These are phyloP conservation scores for Blastobasis adustella DNA, from an alignment of 2,888 invertebrate genomes.

Conservation along the genomic window DNA sequence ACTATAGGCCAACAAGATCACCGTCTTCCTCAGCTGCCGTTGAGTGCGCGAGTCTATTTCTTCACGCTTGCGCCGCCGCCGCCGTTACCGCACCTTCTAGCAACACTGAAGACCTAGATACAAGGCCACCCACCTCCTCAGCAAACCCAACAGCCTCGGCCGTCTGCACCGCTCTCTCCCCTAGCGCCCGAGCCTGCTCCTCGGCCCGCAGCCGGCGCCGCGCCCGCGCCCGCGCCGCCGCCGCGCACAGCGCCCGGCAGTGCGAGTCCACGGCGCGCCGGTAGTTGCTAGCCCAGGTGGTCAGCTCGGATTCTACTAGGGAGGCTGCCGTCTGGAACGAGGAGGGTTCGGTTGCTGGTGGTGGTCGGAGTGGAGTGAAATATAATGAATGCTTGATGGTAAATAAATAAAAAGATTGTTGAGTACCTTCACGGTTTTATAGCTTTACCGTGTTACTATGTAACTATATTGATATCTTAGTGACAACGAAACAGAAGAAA, in stretches of 20 bases:
- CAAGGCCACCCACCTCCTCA: constrained; percentile 62
- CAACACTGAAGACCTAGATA: neutral
- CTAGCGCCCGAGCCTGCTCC: constrained; percentile 52
- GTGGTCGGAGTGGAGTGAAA: too few relatives aligned
- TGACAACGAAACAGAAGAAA: too few relatives aligned
- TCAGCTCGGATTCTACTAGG: constrained; percentile 76
- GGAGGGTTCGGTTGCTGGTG: too few relatives aligned
- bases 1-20: too few relatives aligned
- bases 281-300: constrained; percentile 79
- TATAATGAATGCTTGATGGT: too few relatives aligned
- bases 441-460: too few relatives aligned
- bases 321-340: constrained; percentile 47
- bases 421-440: too few relatives aligned
- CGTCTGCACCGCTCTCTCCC: constrained; percentile 72
- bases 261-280: constrained; percentile 77
- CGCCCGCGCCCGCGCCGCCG: constrained; percentile 68
- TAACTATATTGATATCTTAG: too few relatives aligned
- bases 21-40: too few relatives aligned
- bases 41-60: too few relatives aligned
- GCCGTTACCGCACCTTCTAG: neutral
- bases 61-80: too few relatives aligned
- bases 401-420: too few relatives aligned
- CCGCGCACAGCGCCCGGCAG: constrained; percentile 67
- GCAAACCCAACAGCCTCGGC: constrained; percentile 77
- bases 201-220: constrained; percentile 57